Percentiles rank a stretch among this genome's conserved stretches.
phyloP scores from a whole-genome alignment of 1,140 invertebrate genomes.

The Hermetia illucens region DNA sequence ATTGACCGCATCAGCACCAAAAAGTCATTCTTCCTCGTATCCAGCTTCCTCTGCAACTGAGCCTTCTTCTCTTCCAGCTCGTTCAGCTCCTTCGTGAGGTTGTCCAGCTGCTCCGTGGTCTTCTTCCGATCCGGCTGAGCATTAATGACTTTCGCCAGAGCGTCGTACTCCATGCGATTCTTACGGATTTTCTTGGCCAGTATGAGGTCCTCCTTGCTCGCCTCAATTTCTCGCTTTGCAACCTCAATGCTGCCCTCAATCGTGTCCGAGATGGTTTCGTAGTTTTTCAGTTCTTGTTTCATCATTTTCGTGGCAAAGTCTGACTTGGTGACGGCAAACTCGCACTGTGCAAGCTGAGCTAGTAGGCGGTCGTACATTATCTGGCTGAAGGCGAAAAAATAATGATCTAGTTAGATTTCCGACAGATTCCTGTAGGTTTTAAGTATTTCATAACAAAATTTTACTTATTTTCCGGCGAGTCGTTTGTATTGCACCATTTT shows the following conservation, averaged over 20 bases:
- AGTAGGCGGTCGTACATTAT: conserved; percentile 64
- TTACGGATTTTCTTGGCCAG: conserved; percentile 72
- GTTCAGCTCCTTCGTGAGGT: conserved; percentile 59
- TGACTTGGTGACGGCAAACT: conserved; percentile 78
- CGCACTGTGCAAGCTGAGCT: conserved; percentile 69
- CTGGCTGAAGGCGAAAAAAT: conserved; percentile 31
- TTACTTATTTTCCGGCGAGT: conserved; percentile 55
- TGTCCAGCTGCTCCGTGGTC: conserved; percentile 58
- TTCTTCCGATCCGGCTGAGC: conserved; percentile 78
- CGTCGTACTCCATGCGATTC: conserved; percentile 86
- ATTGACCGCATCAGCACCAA: conserved; percentile 72
- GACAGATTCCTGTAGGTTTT: no score
- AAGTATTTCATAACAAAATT: neutral
- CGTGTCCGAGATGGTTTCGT: conserved; percentile 58
- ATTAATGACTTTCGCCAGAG: conserved; percentile 77
- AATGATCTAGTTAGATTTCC: neutral
- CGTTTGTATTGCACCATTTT: conserved; percentile 73
- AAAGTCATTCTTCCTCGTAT: conserved; percentile 74
- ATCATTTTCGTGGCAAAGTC: conserved; percentile 68
- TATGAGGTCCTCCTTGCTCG: conserved; percentile 57
- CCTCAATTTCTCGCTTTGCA: conserved; percentile 59
- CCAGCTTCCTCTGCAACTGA: conserved; percentile 59
- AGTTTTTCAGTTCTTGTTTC: conserved; percentile 67
- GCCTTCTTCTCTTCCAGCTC: conserved; percentile 47
- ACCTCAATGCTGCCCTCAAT: conserved; percentile 62